These are phyloP conservation scores for Xanthorhoe designata DNA, from an alignment of 2,888 invertebrate species.

Conservation along the genomic window DNA sequence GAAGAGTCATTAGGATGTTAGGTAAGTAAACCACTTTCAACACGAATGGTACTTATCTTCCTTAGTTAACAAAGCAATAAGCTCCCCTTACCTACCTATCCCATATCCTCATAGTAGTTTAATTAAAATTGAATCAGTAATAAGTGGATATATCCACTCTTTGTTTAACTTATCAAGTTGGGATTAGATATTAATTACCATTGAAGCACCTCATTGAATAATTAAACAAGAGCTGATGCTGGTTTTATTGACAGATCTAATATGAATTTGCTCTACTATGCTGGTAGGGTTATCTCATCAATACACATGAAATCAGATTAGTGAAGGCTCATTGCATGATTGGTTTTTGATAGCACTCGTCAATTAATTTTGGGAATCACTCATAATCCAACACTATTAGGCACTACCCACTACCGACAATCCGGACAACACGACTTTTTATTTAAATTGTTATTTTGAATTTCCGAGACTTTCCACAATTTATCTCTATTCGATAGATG, in stretches of 20 bases:
- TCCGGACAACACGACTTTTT: background rate
- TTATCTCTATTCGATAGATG: background rate
- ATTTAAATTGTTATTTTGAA: background rate
- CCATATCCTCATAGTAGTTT: too few relatives aligned
- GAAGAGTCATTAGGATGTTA: conserved; percentile 91
- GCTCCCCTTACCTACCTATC: too few relatives aligned
- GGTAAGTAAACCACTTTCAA: conserved; percentile 81
- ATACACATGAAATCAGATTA: background rate
- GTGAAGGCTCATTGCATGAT: background rate
- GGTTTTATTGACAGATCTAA: background rate
- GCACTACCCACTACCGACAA: background rate
- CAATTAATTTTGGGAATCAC: conserved; percentile 6
- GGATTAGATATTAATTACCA: background rate
- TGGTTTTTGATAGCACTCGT: conserved; percentile 11
- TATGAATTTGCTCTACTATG: background rate
- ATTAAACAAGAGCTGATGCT: background rate
- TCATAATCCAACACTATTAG: background rate
- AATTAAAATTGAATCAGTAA: background rate
- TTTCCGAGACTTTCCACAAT: background rate
- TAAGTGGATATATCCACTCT: background rate
- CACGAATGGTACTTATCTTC: background rate
- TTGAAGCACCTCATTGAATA: background rate
- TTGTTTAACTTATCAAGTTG: background rate
- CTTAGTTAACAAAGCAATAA: too few relatives aligned
- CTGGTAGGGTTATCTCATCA: conserved; percentile 2